phyloP scores from a whole-genome alignment of 1,140 invertebrate species.

The Octopus sinensis region DNA sequence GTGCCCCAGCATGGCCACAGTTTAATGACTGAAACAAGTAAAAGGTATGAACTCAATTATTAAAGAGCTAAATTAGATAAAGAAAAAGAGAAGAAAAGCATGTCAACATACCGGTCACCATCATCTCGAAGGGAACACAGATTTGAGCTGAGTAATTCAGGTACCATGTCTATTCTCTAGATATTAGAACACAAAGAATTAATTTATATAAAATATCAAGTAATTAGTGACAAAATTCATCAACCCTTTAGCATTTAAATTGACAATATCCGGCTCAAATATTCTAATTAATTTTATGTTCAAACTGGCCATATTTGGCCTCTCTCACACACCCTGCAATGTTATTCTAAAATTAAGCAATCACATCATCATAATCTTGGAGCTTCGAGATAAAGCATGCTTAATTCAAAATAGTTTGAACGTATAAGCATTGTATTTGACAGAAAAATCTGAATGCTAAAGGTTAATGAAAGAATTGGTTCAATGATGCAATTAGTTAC shows the following conservation, averaged over 20 bases:
- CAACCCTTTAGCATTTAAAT: too few relatives aligned
- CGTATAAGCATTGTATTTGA: neutral
- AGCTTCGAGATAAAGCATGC: neutral
- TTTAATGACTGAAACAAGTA: too few relatives aligned
- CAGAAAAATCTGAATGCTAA: neutral
- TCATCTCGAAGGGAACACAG: conserved; percentile 59
- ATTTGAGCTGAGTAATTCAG: conserved; percentile 59
- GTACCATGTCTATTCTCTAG: conserved; percentile 62
- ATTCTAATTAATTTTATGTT: too few relatives aligned
- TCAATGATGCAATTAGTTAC: conserved; percentile 28
- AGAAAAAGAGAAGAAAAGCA: neutral
- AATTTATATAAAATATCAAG: neutral
- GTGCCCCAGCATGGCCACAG: neutral
- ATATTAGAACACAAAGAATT: conserved; percentile 21
- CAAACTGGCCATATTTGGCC: too few relatives aligned
- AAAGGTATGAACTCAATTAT: neutral
- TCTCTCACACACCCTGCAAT: too few relatives aligned
- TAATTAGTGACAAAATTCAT: too few relatives aligned
- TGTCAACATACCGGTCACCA: conserved; percentile 54
- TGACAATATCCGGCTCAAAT: too few relatives aligned
- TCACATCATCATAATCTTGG: neutral
- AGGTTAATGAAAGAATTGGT: neutral
- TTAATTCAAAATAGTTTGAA: neutral
- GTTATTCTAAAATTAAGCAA: neutral
- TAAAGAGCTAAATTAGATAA: conserved; percentile 47